Base-by-base conservation (phyloP, 2,797 vertebrate species). In the Bovichtus variegatus region DNA sequence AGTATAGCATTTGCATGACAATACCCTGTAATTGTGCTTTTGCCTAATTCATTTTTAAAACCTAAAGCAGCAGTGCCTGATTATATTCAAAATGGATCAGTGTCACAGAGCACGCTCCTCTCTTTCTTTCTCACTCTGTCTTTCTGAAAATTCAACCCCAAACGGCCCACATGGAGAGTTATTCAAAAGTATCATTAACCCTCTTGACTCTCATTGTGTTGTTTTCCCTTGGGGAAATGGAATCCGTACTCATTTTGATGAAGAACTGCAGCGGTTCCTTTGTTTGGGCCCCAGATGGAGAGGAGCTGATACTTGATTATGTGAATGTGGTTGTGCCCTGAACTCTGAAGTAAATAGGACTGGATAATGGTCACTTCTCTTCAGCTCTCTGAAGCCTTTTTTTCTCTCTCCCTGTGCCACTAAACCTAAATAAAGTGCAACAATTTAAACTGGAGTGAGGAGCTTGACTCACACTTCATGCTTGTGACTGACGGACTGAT, bases 161-260 rank as follows among this genome's bases (percentile, higher is more conserved):
- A 93, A 87, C 72, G 31, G 85, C 80, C 82, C 63, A 64, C 75
- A 78, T 73, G 73, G 83, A 79, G 86, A 87, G 89, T 92, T 93
- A 93, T 93, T 93, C 91, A 88, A 76, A 66, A 80, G 85, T 87
- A 86, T 91, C 90, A 94, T 95, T 94, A 93, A 94, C 92, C 93
- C 91, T 81, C 78, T 71, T 93, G 91, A 93, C 92, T 92, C 79
- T 86, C 85, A 92, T 94, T 94, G 90, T 93, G 89, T 74, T 80
- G 74, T 71, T 89, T 91, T 88, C 81, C 87, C 76, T 78, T 7
- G 46, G 74, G 80, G 72, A 85, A 93, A 90, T 94, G 76, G 85
- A 92, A 90, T 91, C 88, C 46, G 3, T 55, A 81, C 83, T 86
- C 85, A 72, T 90, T 92, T 87, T 83, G 82, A 91, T 92, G 85